These are phyloP conservation scores for Camponotus fellah DNA, from an alignment of 2,888 invertebrate genomes.

Conservation along the genomic window DNA sequence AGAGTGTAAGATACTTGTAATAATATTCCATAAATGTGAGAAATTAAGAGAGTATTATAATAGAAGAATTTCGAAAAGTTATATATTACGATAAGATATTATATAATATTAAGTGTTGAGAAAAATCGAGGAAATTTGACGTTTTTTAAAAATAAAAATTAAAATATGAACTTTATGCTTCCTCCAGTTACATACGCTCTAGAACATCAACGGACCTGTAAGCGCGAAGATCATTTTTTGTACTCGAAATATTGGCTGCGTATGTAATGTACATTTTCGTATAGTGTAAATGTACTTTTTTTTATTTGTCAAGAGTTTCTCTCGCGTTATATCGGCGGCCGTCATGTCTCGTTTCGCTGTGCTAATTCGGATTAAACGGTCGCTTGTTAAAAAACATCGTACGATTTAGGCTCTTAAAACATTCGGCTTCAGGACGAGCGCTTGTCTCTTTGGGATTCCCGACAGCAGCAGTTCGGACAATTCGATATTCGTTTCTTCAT, in stretches of 20 bases:
- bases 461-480: not conserved
- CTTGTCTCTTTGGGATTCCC: constrained; percentile 25
- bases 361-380: constrained; percentile 15
- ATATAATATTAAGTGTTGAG: not conserved
- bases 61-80: not conserved
- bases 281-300: not conserved
- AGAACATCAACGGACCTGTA: not conserved
- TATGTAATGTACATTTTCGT: not conserved
- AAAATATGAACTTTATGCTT: not conserved
- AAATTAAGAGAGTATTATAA: not conserved
- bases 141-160: constrained; percentile 1
- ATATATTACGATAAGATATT: not conserved
- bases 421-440: constrained; percentile 12
- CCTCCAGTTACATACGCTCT: not conserved
- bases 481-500: constrained; percentile 32
- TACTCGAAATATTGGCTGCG: constrained; percentile 16
- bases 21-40: not conserved
- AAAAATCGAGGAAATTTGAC: not conserved
- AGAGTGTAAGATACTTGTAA: not conserved
- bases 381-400: constrained; percentile 5
- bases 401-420: not conserved
- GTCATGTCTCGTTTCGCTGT: not conserved
- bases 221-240: constrained; percentile 15
- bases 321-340: not conserved
- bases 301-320: constrained; percentile 6